phyloP scores from a whole-genome alignment of 2,797 vertebrate species.

The Chiroxiphia lanceolata region DNA sequence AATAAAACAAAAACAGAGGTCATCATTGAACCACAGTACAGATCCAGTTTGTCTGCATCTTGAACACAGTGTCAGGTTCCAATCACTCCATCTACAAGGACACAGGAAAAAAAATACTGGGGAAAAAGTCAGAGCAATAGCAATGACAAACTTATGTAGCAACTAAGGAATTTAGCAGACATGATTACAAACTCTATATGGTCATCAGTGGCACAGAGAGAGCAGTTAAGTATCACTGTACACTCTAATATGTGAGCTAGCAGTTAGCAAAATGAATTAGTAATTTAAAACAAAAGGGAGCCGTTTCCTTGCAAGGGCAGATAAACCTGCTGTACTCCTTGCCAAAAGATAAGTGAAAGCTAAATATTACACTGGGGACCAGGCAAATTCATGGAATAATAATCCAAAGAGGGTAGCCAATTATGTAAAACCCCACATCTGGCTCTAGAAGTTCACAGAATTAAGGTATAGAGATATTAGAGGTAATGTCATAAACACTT shows the following conservation, averaged over 20 bases:
- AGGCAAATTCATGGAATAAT: not conserved
- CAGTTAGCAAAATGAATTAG: not conserved
- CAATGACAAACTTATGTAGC: not conserved
- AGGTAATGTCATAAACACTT: not conserved
- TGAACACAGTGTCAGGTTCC: not conserved
- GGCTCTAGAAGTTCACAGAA: not conserved
- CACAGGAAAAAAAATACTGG: rapidly evolving
- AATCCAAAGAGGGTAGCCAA: not conserved
- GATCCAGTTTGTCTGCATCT: not conserved
- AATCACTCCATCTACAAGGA: not conserved
- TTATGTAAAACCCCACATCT: not conserved
- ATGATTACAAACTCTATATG: not conserved
- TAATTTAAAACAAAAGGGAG: not conserved
- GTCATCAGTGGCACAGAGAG: not conserved
- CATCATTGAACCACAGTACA: not conserved
- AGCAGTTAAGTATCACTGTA: not conserved
- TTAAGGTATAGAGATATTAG: not conserved
- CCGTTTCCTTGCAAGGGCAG: not conserved
- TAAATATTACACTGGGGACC: not conserved
- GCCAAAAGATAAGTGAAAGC: not conserved
- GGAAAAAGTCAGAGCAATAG: not conserved
- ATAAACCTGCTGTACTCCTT: not conserved
- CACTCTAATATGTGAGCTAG: not conserved
- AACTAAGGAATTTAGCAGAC: not conserved
- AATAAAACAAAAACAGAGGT: not conserved